Conservation (phyloP, 2,797 vertebrate species). For the Ceyx erithaca region DNA sequence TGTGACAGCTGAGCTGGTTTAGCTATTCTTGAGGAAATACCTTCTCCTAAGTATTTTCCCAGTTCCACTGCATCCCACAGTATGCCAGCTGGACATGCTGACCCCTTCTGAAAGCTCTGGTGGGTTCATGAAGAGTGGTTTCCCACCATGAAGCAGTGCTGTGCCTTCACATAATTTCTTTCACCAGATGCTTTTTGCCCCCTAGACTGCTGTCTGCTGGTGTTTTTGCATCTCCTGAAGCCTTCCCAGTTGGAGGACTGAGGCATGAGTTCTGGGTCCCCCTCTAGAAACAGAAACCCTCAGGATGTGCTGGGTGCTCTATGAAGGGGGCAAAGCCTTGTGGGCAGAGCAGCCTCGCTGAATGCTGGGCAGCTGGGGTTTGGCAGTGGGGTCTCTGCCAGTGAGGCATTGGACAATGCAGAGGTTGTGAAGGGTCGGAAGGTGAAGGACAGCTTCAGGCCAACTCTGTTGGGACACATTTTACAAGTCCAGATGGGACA, state of each 20-base stretch:
- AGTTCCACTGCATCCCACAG: neutral
- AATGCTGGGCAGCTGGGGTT: neutral
- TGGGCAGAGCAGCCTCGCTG: neutral
- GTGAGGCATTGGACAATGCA: neutral
- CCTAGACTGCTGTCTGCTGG: neutral
- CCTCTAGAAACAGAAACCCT: neutral
- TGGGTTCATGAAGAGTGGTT: neutral
- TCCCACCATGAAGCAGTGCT: neutral
- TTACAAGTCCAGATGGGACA: neutral
- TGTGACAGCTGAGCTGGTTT: neutral
- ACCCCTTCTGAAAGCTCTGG: neutral
- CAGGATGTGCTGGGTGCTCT: neutral
- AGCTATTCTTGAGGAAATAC: neutral
- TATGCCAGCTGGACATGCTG: neutral
- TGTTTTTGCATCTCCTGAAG: neutral
- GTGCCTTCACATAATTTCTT: neutral
- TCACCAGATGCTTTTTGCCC: neutral
- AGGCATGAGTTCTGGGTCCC: neutral
- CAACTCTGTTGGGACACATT: neutral
- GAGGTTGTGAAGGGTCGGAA: neutral
- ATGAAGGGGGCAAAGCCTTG: accelerated
- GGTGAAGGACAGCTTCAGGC: neutral
- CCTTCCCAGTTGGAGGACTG: neutral
- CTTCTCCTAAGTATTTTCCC: neutral
- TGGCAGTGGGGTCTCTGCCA: neutral